phyloP scores from a whole-genome alignment of 2,797 vertebrate species.

The Paramormyrops hopkinsi region DNA sequence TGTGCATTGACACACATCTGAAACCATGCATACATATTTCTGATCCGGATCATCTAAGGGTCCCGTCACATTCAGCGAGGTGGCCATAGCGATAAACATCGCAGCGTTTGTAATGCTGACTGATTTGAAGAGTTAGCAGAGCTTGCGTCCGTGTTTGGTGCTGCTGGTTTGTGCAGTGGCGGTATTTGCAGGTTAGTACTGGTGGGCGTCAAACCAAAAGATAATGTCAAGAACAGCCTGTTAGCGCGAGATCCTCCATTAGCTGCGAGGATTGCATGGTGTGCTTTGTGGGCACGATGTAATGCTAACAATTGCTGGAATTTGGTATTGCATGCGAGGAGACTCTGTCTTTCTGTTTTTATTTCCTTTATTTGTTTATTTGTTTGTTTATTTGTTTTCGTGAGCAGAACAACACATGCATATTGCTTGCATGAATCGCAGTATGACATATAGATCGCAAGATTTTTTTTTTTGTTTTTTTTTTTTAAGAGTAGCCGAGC shows the following conservation, averaged over 20 bases:
- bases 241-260: neutral
- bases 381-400: neutral
- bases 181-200: neutral
- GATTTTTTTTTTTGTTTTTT: neutral
- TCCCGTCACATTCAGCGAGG: neutral
- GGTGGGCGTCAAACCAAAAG: conserved; percentile 5
- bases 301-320: neutral
- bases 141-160: neutral
- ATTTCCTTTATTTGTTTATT: neutral
- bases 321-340: conserved; percentile 5
- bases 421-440: neutral
- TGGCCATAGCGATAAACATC: neutral
- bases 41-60: neutral
- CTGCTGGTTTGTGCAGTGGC: neutral
- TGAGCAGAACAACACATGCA: neutral
- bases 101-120: neutral
- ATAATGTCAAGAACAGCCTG: conserved; percentile 2
- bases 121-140: neutral
- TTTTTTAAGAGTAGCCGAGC: neutral
- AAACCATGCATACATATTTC: neutral
- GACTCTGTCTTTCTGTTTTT: conserved; percentile 17
- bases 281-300: neutral
- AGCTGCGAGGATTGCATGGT: neutral
- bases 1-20: neutral
- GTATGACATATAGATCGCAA: neutral